Base-by-base conservation (phyloP, 2,113 vertebrate species). In the Pseudorasbora parva region DNA sequence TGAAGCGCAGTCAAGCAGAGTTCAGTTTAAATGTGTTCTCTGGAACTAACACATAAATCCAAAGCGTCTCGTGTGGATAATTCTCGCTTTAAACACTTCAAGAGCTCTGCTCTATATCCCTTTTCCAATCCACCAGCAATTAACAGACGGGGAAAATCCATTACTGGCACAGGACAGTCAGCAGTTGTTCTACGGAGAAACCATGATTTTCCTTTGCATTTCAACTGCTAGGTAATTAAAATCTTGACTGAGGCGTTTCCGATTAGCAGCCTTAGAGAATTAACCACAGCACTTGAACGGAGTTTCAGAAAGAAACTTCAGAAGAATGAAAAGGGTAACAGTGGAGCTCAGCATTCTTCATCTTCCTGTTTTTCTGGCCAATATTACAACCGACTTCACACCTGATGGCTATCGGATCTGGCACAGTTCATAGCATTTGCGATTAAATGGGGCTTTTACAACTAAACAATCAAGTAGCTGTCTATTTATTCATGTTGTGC, bases 161-260 rank as follows among this genome's bases (percentile, higher is more conserved):
- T 87, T 79, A 79, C 51, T 15, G 27, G 54, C 74, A 74, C 47
- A 45, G 57, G 66, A 62, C 57, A 84, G 21, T 82, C 83, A 78
- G 74, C 56, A 54, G 25, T 37, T 17, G 57, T 82, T 82, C 56
- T 41, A 21, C 5, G 14, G 56, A 19, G 73, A 74, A 78, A 78
- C 9, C 1, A 19, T 33, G 64, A 74, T 73, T 79, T 71, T 82
- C 41, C 21, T 49, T 21, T 41, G 37, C 69, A 83, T 59, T 69
- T 86, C 51, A 82, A 72, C 62, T 54, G 60, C n/a, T 12, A 37
- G 54, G 60, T 87, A 82, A 87, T 87, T 84, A 84, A 84, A 86
- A 84, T 60, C 82, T 81, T 33, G 82, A 86, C 82, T 66, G 64
- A 82, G 80, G 47, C 68, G 27, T 75, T 85, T 85, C 51, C 30